Evolutionary conservation across 2,888 invertebrate species (phyloP).

Genomic region (Chaetogeoica ovagalla): DNA sequence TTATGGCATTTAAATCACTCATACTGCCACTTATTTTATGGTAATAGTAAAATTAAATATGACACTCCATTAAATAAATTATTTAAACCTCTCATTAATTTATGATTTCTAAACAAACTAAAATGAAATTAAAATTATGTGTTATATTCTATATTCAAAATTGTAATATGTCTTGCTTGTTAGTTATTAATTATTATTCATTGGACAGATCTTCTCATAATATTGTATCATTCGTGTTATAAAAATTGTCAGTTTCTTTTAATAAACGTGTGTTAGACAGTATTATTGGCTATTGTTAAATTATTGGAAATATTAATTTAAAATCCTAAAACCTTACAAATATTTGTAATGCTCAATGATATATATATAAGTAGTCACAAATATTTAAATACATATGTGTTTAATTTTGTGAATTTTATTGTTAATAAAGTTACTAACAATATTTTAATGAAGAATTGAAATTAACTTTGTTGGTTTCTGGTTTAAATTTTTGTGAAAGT

Average conservation of each 20-base stretch:
- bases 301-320: not conserved
- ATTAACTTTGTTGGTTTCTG: no score
- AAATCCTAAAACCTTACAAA: not conserved
- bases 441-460: no score
- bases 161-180: not conserved
- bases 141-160: conserved; percentile 17
- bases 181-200: conserved; percentile 21
- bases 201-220: conserved; percentile 1
- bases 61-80: conserved; percentile 39
- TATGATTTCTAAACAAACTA: conserved; percentile 26
- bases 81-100: conserved; percentile 24
- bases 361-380: not conserved
- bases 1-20: conserved; percentile 42
- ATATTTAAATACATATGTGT: not conserved
- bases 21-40: conserved; percentile 32
- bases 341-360: not conserved
- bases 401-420: no score
- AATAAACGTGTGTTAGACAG: conserved; percentile 45
- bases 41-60: conserved; percentile 38
- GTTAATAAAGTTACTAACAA: no score
- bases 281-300: conserved; percentile 13
- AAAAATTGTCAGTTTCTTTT: conserved; percentile 8
- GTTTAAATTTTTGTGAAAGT: no score
- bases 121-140: conserved; percentile 13
- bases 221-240: conserved; percentile 8